These are phyloP conservation scores for Gobius niger DNA, from an alignment of 2,113 vertebrate species.

Conservation along the genomic window DNA sequence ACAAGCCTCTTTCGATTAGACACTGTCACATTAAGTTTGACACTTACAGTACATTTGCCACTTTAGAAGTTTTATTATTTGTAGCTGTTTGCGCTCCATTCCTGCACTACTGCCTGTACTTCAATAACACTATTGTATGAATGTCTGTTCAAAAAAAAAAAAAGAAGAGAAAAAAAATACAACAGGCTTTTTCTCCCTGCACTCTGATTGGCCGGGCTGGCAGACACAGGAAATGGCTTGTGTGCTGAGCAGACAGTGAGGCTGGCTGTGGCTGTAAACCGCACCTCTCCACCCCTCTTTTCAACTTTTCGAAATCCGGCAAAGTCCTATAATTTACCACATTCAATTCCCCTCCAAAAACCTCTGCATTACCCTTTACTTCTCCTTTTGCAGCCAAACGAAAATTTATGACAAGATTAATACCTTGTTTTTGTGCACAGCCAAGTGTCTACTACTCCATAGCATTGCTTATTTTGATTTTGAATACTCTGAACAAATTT, in stretches of 20 bases:
- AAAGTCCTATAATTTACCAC: constrained; percentile 43
- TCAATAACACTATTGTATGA: constrained; percentile 57
- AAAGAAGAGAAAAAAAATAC: not conserved
- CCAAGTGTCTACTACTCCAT: too few relatives aligned
- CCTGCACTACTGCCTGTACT: not conserved
- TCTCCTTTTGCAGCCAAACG: too few relatives aligned
- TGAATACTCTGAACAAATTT: too few relatives aligned
- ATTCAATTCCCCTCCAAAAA: constrained; percentile 31
- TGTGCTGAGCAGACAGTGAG: constrained; percentile 67
- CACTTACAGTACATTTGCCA: too few relatives aligned
- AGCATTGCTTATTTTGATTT: too few relatives aligned
- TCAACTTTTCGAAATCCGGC: constrained; percentile 35
- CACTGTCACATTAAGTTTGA: too few relatives aligned
- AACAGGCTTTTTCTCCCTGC: constrained; percentile 36
- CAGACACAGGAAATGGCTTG: constrained; percentile 75
- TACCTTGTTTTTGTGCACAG: too few relatives aligned
- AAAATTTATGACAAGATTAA: too few relatives aligned
- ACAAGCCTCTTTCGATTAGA: too few relatives aligned
- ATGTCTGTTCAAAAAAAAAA: constrained; percentile 32
- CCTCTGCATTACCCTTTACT: constrained; percentile 5
- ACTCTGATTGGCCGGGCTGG: constrained; percentile 56
- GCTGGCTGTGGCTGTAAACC: constrained; percentile 70
- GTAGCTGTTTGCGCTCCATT: too few relatives aligned
- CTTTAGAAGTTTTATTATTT: too few relatives aligned
- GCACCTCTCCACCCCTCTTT: constrained; percentile 67